phyloP scores from a whole-genome alignment of 2,888 invertebrate genomes.

The Zeuzera pyrina region DNA sequence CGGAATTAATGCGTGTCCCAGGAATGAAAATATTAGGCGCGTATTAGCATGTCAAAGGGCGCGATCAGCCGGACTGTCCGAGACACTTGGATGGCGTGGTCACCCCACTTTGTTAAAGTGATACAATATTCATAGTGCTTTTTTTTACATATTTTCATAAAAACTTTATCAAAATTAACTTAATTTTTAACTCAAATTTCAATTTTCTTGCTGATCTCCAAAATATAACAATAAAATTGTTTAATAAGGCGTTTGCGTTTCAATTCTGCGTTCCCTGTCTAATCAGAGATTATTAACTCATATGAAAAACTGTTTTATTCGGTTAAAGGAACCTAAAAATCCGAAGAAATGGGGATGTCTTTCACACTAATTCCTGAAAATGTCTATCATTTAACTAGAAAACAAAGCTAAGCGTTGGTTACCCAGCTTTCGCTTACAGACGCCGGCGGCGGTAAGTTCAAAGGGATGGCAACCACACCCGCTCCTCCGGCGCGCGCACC shows the following conservation, averaged over 20 bases:
- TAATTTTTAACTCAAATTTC: background rate
- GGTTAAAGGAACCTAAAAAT: no score
- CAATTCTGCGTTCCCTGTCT: no score
- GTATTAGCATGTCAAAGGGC: constrained; percentile 57
- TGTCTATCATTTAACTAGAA: constrained; percentile 60
- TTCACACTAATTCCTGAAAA: constrained; percentile 38
- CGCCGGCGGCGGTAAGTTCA: constrained; percentile 62
- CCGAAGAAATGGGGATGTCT: no score
- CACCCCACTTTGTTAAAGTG: constrained; percentile 22
- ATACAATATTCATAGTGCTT: constrained; percentile 30
- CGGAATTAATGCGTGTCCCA: constrained; percentile 27
- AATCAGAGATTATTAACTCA: no score
- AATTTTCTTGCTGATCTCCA: no score
- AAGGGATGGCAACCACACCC: constrained; percentile 52
- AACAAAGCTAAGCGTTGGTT: constrained; percentile 67
- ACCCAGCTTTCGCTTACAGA: constrained; percentile 62
- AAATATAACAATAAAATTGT: no score
- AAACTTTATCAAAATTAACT: background rate
- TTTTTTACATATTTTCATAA: constrained; percentile 23
- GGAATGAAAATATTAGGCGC: constrained; percentile 32
- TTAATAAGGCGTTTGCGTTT: no score
- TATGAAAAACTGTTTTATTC: no score
- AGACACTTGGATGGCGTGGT: constrained; percentile 21
- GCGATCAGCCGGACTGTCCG: constrained; percentile 26
- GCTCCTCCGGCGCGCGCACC: constrained; percentile 22